A percentile compares a stretch with the other conserved stretches of the same genome.
Conservation (phyloP, 23 tunicate species). For the Trididemnum clinides region DNA sequence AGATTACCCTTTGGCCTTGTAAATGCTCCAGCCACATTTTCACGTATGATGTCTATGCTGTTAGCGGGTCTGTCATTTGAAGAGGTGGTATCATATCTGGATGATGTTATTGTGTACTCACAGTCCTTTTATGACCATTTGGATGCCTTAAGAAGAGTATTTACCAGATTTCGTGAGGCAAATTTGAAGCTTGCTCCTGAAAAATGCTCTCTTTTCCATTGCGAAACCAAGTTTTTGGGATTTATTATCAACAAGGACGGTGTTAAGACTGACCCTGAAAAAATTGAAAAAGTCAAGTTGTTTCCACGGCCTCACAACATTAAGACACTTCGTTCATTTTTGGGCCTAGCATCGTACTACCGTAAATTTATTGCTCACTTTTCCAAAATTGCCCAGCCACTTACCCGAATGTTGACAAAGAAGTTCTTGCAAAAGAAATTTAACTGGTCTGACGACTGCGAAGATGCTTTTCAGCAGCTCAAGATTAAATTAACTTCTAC, state of each 20-base stretch:
- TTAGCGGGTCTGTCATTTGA: not conserved
- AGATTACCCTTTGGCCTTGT: slow-evolving; percentile 1
- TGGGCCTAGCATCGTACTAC: slow-evolving; percentile 49
- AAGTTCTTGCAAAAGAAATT: not conserved
- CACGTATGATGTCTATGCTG: slow-evolving; percentile 11
- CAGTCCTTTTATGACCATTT: slow-evolving; percentile 34
- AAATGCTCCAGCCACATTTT: slow-evolving; percentile 58
- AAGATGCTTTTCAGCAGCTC: slow-evolving; percentile 14
- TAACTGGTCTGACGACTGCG: slow-evolving; percentile 6
- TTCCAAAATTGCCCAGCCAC: slow-evolving; percentile 12
- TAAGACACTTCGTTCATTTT: slow-evolving; percentile 31
- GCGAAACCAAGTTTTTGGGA: slow-evolving; percentile 13
- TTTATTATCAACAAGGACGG: slow-evolving; percentile 10
- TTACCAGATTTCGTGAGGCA: not conserved
- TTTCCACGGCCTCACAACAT: slow-evolving; percentile 29
- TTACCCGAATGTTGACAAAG: not conserved
- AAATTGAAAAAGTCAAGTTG: not conserved
- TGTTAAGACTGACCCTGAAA: slow-evolving; percentile 11
- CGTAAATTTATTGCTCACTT: slow-evolving; percentile 13
- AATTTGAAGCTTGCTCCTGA: not conserved
- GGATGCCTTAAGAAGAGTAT: not conserved
- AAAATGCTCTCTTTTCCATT: slow-evolving; percentile 13
- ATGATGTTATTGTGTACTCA: slow-evolving; percentile 29
- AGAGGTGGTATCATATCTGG: slow-evolving; percentile 13
- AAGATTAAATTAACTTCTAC: not conserved